Evolutionary conservation across 1,140 invertebrate species (phyloP).

Genomic region (Prorops nasuta): DNA sequence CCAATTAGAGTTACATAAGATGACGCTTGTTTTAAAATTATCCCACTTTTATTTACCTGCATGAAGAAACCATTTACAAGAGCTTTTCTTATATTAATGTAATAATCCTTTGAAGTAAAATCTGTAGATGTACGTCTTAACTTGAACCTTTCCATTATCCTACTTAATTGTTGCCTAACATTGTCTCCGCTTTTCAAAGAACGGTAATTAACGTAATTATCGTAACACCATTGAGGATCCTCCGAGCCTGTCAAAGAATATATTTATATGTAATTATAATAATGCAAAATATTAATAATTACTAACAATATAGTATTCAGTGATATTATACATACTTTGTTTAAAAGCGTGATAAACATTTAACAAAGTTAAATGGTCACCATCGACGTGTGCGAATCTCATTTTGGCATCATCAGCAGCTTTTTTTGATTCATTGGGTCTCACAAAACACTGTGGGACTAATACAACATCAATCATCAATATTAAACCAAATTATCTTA

Average conservation of each 20-base stretch:
- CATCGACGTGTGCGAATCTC: conserved; percentile 99
- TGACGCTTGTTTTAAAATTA: too few species aligned
- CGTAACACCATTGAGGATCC: conserved; percentile 98
- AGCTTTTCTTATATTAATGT: conserved; percentile 97
- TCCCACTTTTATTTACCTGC: conserved; percentile 87
- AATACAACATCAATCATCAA: conserved; percentile 58
- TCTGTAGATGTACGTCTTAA: conserved; percentile 95
- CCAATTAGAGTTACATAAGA: background rate
- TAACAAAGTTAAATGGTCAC: conserved; percentile 93
- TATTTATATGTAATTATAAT: background rate
- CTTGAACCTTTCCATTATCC: conserved; percentile 91
- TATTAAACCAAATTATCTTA: conserved; percentile 46
- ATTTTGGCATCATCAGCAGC: conserved; percentile 99
- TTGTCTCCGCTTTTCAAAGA: conserved; percentile 93
- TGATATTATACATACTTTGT: conserved; percentile 80
- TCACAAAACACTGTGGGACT: conserved; percentile 99
- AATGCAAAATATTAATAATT: conserved; percentile 1
- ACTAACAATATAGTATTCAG: conserved; percentile 3
- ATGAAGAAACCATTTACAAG: conserved; percentile 98
- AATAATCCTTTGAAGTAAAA: conserved; percentile 98
- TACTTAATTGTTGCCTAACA: conserved; percentile 76
- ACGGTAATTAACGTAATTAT: conserved; percentile 98
- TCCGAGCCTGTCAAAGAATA: conserved; percentile 62
- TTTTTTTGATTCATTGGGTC: conserved; percentile 98
- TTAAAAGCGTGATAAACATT: conserved; percentile 99